phyloP scores from a whole-genome alignment of 1,140 invertebrate genomes.

The Spodoptera litura region DNA sequence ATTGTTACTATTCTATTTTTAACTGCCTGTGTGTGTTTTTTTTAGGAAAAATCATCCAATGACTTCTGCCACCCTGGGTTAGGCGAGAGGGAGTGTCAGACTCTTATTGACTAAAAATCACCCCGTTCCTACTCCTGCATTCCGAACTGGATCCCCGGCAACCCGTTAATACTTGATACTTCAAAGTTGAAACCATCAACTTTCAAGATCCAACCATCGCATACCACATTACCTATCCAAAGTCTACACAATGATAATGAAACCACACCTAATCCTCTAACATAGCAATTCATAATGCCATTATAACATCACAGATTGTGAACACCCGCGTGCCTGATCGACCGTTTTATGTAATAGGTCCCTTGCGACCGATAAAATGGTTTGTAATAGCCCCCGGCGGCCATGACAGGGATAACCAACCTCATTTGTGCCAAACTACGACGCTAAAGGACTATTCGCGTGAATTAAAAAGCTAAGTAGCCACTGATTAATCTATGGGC shows the following conservation, averaged over 20 bases:
- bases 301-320: constrained; percentile 31
- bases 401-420: constrained; percentile 3
- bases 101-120: too few relatives aligned
- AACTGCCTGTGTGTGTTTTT: too few relatives aligned
- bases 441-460: constrained; percentile 30
- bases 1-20: too few relatives aligned
- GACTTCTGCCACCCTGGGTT: too few relatives aligned
- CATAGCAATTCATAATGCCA: constrained; percentile 15
- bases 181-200: too few relatives aligned
- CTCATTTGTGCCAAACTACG: constrained; percentile 28
- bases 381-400: constrained; percentile 23
- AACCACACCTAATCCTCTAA: constrained; percentile 3
- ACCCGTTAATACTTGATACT: too few relatives aligned
- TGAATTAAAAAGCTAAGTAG: constrained; percentile 29
- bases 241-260: not conserved
- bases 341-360: constrained; percentile 35
- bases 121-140: too few relatives aligned
- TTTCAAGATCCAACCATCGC: too few relatives aligned
- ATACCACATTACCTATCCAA: not conserved
- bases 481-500: constrained; percentile 23
- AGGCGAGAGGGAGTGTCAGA: too few relatives aligned
- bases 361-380: constrained; percentile 29
- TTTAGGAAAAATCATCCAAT: too few relatives aligned
- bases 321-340: constrained; percentile 8
- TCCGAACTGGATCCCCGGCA: too few relatives aligned